Base-by-base conservation (phyloP, 37 sponge, comb jelly and placozoan genomes). In the Tethya wilhelma region DNA sequence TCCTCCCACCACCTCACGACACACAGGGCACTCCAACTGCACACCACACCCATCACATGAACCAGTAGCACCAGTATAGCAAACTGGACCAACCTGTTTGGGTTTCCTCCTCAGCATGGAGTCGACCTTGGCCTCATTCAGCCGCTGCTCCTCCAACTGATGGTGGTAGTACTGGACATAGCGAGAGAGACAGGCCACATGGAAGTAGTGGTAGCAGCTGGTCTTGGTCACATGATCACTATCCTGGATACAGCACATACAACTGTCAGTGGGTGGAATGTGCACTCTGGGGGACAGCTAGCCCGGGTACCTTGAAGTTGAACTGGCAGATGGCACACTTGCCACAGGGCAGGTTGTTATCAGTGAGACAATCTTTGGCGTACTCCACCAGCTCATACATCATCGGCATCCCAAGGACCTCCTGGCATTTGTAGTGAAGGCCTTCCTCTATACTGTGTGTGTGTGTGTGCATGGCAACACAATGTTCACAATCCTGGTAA, bases 181-280 rank as follows among this genome's bases (percentile, higher is more conserved):
- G 30, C 71, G 44, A 11, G 74, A 45, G 44, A 92, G 63, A 64
- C 92, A 92, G 1, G 23, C 28, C 2, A 44, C 44, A 62, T 92
- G 92, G 68, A 87, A 87, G 76, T 87, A 92, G 60, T 92, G 92
- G 44, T 86, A 92, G 60, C 92, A 92, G 7, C 79, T 73, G 4
- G 92, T 87, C 64, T 60, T 78, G 2, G 71, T 69, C 36, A 79
- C 79, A 17, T 79, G 75, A 78, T 89, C 89, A 7, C 53, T 59
- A 17, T 82, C 89, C 89, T 89, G 71, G 4, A 46, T 12, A 19
- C 4, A 49, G 14, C 53, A 49, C 53, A 49, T 14, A 9, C 53
- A 9, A 19, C 53, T 49, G 53, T 14, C 9, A 19, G 53, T 49
- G 53, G 53, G 53, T 49, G 53, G 53, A 14, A 49, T 14, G 9